Percentiles rank a stretch among this genome's conserved stretches.
Conservation (phyloP, 2,888 invertebrate genomes). For the Drosophila bunnanda region DNA sequence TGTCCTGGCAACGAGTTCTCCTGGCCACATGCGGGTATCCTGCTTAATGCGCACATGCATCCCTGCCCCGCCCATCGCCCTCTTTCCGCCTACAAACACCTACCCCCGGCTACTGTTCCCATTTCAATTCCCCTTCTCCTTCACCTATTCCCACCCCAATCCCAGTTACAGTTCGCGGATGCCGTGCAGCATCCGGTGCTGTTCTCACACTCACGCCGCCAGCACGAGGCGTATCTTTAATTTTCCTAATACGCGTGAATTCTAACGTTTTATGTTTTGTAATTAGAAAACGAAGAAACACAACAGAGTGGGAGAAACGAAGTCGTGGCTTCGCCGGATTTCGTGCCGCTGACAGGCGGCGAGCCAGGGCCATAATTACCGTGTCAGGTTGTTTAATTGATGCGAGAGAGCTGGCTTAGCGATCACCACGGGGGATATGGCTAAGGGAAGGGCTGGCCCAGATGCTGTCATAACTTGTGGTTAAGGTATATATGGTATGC, state of each 20-base stretch:
- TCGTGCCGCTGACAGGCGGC: constrained; percentile 56
- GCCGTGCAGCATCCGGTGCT: constrained; percentile 73
- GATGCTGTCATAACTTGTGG: constrained; percentile 41
- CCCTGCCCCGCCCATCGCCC: constrained; percentile 17
- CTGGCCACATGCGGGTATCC: constrained; percentile 63
- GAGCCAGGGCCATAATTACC: constrained; percentile 64
- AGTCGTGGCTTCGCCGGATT: constrained; percentile 35
- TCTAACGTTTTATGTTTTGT: constrained; percentile 75
- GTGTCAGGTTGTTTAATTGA: constrained; percentile 72
- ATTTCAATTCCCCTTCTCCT: neutral
- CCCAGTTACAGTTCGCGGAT: constrained; percentile 29
- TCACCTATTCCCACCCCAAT: neutral
- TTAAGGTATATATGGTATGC: neutral
- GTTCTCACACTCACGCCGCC: constrained; percentile 66
- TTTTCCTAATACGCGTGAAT: constrained; percentile 81
- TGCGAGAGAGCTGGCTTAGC: constrained; percentile 34
- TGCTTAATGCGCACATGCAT: constrained; percentile 45
- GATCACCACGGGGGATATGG: constrained; percentile 25
- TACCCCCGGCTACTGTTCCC: constrained; percentile 36
- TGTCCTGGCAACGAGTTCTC: constrained; percentile 52
- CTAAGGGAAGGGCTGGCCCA: constrained; percentile 4
- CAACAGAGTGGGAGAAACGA: constrained; percentile 19
- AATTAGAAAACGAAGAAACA: constrained; percentile 67
- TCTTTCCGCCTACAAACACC: constrained; percentile 21
- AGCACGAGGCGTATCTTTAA: constrained; percentile 72